Base-by-base conservation (phyloP, 2,888 invertebrate species). In the Nomada ferruginata region DNA sequence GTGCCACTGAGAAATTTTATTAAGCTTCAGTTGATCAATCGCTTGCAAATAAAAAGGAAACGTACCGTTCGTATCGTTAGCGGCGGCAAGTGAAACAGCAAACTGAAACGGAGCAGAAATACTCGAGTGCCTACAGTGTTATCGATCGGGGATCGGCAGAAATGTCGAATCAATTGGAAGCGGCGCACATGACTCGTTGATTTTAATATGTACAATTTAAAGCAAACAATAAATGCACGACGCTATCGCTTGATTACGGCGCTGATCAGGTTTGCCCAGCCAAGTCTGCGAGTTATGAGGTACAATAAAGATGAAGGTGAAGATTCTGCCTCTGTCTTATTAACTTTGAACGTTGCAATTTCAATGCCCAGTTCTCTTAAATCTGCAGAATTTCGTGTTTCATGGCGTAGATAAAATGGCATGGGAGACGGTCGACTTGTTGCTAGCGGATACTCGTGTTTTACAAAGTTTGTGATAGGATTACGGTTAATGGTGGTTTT, bases 1-100 rank as follows among this genome's bases (percentile, higher is more conserved):
- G 63, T 55, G 63, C 36, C 47, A 55, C 36, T 29, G 61, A 55
- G 20, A 42, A 47, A 15, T 29, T 64, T 23, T 26, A 64, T 42
- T 36, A 7, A 50, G 2, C 60, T 57, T 36, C 15, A 44, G n/a
- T 44, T 50, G 44, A 42, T 15, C 50, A 26, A 42, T 44, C 57
- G 50, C 13, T 18, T 26, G 36, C 64, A 71, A 76, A 72, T 52
- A 76, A 72, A 57, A 72, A 47, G 26, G 13, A 18, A 18, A 26
- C 53, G 53, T 66, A 36, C 65, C 53, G 60, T 29, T 66, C 73
- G 73, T 66, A 66, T 61, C 60, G 57, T 77, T 69, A 64, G 44
- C 23, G 23, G 59, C 4, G 36, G 36, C 53, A 29, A 71, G 47
- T 79, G 53, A n/a, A 71, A 79, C 36, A 57, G 36, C 18, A 53